phyloP scores from a whole-genome alignment of 2,797 vertebrate genomes.

The Benthosema pterotum region DNA sequence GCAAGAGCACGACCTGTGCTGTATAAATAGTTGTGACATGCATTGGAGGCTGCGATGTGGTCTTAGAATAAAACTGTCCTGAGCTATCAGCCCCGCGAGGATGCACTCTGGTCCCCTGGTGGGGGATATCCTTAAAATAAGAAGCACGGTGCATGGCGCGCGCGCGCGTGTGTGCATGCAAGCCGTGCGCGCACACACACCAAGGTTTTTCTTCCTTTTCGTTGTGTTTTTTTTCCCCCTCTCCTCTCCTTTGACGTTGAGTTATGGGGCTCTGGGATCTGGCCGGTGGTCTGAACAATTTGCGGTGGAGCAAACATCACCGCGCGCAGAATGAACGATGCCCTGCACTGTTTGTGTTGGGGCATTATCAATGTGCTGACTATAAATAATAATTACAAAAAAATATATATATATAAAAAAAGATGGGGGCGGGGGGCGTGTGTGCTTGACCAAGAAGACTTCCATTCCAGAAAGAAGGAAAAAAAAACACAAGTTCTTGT shows the following conservation, averaged over 20 bases:
- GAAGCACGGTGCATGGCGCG: conserved; percentile 61
- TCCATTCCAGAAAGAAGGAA: conserved; percentile 50
- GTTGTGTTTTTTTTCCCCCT: conserved; percentile 36
- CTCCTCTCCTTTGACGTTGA: conserved; percentile 75
- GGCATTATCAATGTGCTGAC: conserved; percentile 83
- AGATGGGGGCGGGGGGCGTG: conserved; percentile 66
- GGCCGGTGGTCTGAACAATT: conserved; percentile 85
- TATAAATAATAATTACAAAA: conserved; percentile 86
- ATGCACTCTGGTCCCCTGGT: conserved; percentile 69
- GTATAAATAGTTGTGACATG: conserved; percentile 73
- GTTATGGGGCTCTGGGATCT: conserved; percentile 84
- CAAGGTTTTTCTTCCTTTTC: conserved; percentile 60
- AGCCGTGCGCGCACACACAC: conserved; percentile 40
- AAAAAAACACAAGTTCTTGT: conserved; percentile 63
- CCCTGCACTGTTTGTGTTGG: conserved; percentile 85
- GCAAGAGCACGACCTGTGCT: conserved; percentile 52
- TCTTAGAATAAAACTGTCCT: conserved; percentile 72
- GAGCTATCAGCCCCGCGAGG: conserved; percentile 65
- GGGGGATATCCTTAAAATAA: conserved; percentile 79
- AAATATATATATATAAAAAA: conserved; percentile 46
- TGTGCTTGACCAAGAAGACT: conserved; percentile 79
- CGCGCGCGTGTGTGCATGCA: too few species aligned
- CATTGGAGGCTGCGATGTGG: conserved; percentile 66
- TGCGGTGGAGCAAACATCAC: conserved; percentile 80
- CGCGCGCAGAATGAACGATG: conserved; percentile 81